These are phyloP conservation scores for Tiphia femorata DNA, from an alignment of 2,888 invertebrate species.

Conservation along the genomic window DNA sequence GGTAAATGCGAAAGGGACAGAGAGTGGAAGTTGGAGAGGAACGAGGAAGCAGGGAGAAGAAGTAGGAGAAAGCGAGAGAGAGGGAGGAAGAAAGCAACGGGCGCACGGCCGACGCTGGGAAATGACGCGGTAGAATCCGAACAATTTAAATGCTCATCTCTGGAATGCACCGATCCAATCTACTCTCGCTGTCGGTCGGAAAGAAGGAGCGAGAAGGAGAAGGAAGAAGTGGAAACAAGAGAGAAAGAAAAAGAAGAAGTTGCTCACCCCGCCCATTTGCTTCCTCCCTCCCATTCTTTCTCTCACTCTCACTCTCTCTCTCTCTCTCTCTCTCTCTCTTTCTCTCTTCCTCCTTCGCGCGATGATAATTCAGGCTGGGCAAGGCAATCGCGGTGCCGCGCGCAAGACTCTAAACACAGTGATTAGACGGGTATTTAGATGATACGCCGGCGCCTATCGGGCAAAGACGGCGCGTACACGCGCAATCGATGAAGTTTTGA, in stretches of 20 bases:
- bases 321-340: too few species aligned
- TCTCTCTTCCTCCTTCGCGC: constrained; percentile 18
- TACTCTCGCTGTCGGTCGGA: constrained; percentile 16
- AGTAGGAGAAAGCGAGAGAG: neutral
- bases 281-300: constrained; percentile 34
- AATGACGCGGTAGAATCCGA: constrained; percentile 29
- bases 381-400: constrained; percentile 17
- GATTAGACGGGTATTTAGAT: constrained; percentile 39
- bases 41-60: neutral
- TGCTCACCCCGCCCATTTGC: constrained; percentile 19
- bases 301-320: too few species aligned
- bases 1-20: neutral
- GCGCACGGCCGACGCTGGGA: neutral
- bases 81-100: neutral
- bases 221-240: neutral
- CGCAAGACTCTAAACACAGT: constrained; percentile 30
- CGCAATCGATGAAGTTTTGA: constrained; percentile 27
- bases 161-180: constrained; percentile 52
- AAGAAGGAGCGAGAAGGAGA: neutral
- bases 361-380: constrained; percentile 48
- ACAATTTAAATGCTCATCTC: constrained; percentile 43
- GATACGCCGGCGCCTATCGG: constrained; percentile 23
- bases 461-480: too few species aligned
- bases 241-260: neutral
- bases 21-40: neutral